Evolutionary conservation across 2,113 vertebrate genomes (phyloP), one percentile per base, ranked within the genome.

Genomic region (Alaudala cheleensis): DNA sequence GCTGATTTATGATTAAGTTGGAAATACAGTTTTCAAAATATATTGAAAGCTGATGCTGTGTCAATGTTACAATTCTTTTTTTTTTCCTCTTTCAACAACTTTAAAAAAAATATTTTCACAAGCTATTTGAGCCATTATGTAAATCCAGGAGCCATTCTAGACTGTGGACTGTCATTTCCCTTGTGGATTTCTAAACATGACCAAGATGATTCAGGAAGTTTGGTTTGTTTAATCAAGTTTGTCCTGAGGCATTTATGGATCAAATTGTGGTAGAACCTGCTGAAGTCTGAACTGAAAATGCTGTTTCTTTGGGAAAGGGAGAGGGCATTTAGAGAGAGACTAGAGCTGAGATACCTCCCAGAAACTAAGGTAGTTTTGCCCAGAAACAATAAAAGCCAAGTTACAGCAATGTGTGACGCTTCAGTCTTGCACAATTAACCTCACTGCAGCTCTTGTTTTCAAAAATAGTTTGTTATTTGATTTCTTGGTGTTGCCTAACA

Each of bases 361-460:
- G 31, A 81, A 82, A 65, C 33, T 10, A 5, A 88, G 10, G 9
- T 42, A 39, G 16, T 25, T 45, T 45, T 95, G 37, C 24, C 7
- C 50, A 82, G 47, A 58, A 53, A 47, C 29, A 88, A 26, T 28
- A 44, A 66, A 74, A 85, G 16, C n/a, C 62, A 40, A 73, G 7
- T 14, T 57, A n/a, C 28, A 45, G 24, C 0, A 0, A 39, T 42
- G 21, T 31, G 24, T 14, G 40, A 13, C 0, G 0, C 50, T 78
- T 87, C 44, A 44, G 51, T 57, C 70, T 71, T 53, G 56, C 28
- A 67, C 39, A 50, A 16, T 34, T 77, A 37, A 25, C 33, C 9
- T 37, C 37, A 15, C 19, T 42, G 22, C 19, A 60, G 62, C 29
- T 69, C 80, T 66, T 81, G 16, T n/a, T 88, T 81, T 83, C 45